These are phyloP conservation scores for Myotis brandtii DNA, from an alignment of 2,113 vertebrate species.

Conservation along the genomic window DNA sequence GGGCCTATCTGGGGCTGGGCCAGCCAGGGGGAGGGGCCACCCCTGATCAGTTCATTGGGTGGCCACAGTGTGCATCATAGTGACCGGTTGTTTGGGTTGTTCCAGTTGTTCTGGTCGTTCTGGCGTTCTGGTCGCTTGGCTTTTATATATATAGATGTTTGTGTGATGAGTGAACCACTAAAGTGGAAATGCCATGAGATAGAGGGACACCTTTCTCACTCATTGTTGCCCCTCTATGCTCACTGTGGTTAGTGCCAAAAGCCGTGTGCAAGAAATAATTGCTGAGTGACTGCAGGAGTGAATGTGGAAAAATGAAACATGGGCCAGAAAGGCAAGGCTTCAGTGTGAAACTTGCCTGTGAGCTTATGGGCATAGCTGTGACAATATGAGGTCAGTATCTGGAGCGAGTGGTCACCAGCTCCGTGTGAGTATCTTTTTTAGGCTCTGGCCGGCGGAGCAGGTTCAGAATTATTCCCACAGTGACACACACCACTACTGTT, in stretches of 20 bases:
- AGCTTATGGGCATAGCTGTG: neutral
- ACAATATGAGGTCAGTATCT: rapidly evolving
- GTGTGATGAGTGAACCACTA: neutral
- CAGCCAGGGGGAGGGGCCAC: too few species aligned
- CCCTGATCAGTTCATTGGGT: too few species aligned
- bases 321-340: neutral
- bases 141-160: too few species aligned
- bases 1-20: too few species aligned
- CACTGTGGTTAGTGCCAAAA: neutral
- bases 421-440: rapidly evolving
- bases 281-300: too few species aligned
- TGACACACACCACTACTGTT: rapidly evolving
- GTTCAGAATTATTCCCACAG: neutral
- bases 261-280: neutral
- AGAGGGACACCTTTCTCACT: rapidly evolving
- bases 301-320: rapidly evolving
- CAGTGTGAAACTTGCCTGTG: neutral
- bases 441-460: rapidly evolving
- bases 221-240: rapidly evolving
- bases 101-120: too few species aligned
- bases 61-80: too few species aligned
- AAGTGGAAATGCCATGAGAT: too few species aligned
- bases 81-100: too few species aligned
- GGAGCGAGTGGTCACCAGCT: rapidly evolving
- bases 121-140: too few species aligned